Base-by-base conservation (phyloP, 2,888 invertebrate genomes). In the Chrysolina haemoptera region DNA sequence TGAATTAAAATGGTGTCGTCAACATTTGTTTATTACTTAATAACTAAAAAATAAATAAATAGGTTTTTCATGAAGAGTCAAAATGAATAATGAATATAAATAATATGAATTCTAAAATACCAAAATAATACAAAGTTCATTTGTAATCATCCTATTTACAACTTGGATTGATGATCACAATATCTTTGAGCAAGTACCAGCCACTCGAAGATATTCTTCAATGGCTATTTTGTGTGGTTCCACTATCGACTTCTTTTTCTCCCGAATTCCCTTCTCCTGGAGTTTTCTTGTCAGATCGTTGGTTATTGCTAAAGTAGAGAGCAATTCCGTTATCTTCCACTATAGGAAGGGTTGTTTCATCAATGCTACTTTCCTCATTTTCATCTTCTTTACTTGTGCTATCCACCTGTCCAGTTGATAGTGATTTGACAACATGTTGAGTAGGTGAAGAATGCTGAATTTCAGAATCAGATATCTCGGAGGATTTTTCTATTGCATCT, bases 321-420 rank as follows among this genome's bases (percentile, higher is more conserved):
- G 92, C 92, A 0, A 92, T 91, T 68, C 91, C 91, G 68, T 91
- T 91, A 41, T 91, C 90, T 68, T 90, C 90, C 6, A 90, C 85
- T 8, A 91, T 88, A 14, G 88, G 86, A 0, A 90, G 70, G 53
- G 78, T 69, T 41, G 70, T 63, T 70, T 81, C 78, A 20, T 77
- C 77, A 84, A 79, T 0, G 83, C 83, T 48, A 84, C 87, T 16
- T 83, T 87, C 1, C 40, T 69, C 76, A 14, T 73, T 76, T 40
- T 76, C 76, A 59, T 75, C 73, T 16, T 71, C 35, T 16, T n/a
- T 63, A 35, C 41, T 18, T 41, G 68, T 69, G 10, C 46, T 70
- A 18, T 63, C 63, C 16, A 68, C 48, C 14, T 62, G 71, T 43
- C 43, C 70, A 41, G 73, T 64, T 62, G 76, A 68, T 43, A 74